Conservation (phyloP, 2,888 invertebrate species). For the Pristionchus entomophagus region DNA sequence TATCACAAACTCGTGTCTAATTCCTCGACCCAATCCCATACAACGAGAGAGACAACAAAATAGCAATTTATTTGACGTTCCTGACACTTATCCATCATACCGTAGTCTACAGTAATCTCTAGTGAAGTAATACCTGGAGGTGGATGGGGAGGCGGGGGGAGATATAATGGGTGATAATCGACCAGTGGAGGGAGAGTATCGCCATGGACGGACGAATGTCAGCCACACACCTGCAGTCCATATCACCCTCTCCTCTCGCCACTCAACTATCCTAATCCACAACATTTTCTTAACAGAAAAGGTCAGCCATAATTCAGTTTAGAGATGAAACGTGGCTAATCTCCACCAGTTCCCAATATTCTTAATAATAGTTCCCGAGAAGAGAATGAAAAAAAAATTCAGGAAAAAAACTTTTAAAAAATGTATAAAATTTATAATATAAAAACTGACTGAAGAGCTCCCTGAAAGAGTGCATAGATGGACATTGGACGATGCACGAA, state of each 20-base stretch:
- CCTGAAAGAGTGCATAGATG: constrained; percentile 54
- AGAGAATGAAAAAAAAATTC: too few relatives aligned
- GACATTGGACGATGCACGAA: constrained; percentile 58
- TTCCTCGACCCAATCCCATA: neutral
- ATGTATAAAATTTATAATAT: too few relatives aligned
- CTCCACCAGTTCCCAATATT: too few relatives aligned
- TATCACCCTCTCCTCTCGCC: too few relatives aligned
- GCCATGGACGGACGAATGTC: constrained; percentile 49
- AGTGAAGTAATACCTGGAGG: constrained; percentile 22
- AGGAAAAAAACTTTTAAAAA: too few relatives aligned
- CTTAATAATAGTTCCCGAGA: too few relatives aligned
- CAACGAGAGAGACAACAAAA: neutral
- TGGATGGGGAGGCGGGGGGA: neutral
- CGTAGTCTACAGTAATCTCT: neutral
- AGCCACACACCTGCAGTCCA: constrained; percentile 17
- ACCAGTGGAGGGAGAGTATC: constrained; percentile 39
- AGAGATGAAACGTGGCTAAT: neutral
- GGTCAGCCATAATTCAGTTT: neutral
- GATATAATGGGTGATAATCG: constrained; percentile 20
- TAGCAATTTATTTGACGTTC: too few relatives aligned
- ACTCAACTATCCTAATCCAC: neutral
- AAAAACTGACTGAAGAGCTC: constrained; percentile 54
- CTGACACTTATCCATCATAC: neutral
- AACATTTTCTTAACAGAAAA: too few relatives aligned
- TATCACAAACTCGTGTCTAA: too few relatives aligned